These are phyloP conservation scores for Meles meles DNA, from an alignment of 2,113 vertebrate genomes.

Conservation along the genomic window DNA sequence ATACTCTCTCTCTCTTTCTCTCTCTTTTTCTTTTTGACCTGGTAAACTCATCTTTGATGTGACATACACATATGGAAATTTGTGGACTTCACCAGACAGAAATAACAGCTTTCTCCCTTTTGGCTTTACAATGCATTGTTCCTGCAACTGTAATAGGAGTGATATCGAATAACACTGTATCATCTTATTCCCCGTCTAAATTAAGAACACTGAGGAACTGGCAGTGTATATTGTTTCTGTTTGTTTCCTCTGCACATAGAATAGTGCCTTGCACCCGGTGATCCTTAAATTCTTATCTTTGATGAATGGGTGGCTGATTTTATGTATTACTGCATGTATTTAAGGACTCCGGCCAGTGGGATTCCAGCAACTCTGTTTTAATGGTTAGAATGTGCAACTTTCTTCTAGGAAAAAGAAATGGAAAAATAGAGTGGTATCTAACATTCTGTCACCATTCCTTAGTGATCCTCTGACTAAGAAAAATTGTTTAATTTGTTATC, in stretches of 20 bases:
- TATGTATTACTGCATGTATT: not conserved
- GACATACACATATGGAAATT: not conserved
- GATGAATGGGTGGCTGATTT: not conserved
- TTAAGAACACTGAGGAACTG: not conserved
- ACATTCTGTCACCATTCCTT: not conserved
- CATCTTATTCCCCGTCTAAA: not conserved
- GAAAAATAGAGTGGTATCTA: not conserved
- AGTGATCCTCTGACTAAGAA: not conserved
- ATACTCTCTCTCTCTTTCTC: not conserved
- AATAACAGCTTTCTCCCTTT: not conserved
- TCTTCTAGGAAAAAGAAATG: not conserved
- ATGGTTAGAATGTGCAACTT: not conserved
- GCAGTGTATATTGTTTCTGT: not conserved
- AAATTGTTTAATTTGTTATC: not conserved
- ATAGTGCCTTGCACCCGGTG: not conserved
- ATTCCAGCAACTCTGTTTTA: not conserved
- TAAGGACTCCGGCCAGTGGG: not conserved
- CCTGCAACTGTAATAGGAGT: not conserved
- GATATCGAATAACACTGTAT: not conserved
- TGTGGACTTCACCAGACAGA: not conserved
- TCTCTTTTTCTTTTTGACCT: not conserved
- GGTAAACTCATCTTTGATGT: not conserved
- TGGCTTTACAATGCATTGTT: not conserved
- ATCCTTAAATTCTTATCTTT: constrained; percentile 13
- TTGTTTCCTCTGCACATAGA: not conserved